Conservation (phyloP, 2,888 invertebrate genomes). For the Ormyrus rosae region DNA sequence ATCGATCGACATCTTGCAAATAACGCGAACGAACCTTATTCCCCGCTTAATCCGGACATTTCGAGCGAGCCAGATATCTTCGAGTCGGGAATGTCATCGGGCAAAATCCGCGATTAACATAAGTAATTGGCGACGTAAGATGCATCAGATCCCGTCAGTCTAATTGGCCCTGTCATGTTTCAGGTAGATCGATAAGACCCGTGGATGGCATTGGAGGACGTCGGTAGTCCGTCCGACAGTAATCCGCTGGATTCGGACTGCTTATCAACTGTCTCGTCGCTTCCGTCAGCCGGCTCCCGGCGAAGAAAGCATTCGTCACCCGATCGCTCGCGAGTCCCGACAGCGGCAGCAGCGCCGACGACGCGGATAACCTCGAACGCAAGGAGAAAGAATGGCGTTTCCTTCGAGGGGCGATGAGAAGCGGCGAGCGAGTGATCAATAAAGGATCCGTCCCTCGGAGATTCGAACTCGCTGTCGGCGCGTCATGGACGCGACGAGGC, state of each 20-base stretch:
- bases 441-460: slow-evolving; percentile 10
- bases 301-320: no score
- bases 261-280: slow-evolving; percentile 23
- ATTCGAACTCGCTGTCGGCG: background rate
- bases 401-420: background rate
- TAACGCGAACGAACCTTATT: no score
- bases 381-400: background rate
- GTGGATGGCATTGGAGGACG: slow-evolving; percentile 46
- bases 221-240: slow-evolving; percentile 26
- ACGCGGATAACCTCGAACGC: no score
- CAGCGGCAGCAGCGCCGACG: no score
- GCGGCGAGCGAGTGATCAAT: slow-evolving; percentile 1
- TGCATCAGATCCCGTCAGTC: slow-evolving; percentile 11
- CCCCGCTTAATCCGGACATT: no score
- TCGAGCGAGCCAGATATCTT: background rate
- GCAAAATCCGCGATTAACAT: slow-evolving; percentile 11
- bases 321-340: no score
- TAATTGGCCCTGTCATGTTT: slow-evolving; percentile 37
- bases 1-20: no score
- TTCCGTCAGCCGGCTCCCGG: background rate
- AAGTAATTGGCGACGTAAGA: slow-evolving; percentile 19
- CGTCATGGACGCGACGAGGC: slow-evolving; percentile 48
- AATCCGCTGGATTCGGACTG: slow-evolving; percentile 32
- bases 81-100: slow-evolving; percentile 3
- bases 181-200: slow-evolving; percentile 40